Evolutionary conservation across 2,797 vertebrate species (phyloP).

Genomic region (Capromys pilorides): DNA sequence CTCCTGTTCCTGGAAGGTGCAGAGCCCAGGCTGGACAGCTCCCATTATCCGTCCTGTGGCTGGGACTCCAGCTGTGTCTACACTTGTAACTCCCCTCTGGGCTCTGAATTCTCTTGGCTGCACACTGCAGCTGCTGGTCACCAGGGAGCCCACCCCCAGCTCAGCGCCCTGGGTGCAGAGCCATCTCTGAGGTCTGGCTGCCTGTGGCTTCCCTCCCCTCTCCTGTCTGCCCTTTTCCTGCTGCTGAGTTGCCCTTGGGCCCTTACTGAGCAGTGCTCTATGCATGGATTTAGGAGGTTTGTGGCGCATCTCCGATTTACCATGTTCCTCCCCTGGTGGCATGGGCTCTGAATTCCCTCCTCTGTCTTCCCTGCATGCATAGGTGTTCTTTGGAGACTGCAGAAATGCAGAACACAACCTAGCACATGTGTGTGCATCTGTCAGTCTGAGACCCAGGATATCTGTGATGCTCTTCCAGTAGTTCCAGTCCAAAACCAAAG

Average conservation of each 20-base stretch:
- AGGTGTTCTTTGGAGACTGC: background rate
- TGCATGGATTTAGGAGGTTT: background rate
- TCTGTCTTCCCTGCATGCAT: background rate
- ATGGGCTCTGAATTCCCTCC: too few relatives aligned
- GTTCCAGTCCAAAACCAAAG: background rate
- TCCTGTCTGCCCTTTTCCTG: background rate
- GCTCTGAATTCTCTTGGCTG: too few relatives aligned
- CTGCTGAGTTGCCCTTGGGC: background rate
- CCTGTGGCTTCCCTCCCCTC: fast-evolving
- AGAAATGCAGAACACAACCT: background rate
- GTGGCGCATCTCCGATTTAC: fast-evolving
- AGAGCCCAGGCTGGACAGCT: background rate
- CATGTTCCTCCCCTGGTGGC: background rate
- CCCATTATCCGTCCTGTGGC: background rate
- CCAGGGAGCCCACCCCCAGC: fast-evolving
- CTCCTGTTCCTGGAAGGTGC: fast-evolving
- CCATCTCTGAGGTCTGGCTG: fast-evolving
- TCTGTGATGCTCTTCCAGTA: background rate
- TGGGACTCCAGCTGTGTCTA: fast-evolving
- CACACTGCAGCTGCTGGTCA: background rate
- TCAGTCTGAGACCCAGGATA: background rate
- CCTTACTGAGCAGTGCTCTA: fast-evolving
- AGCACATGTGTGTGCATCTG: fast-evolving
- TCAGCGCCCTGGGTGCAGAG: background rate
- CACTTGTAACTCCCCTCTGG: too few relatives aligned